Base-by-base conservation (phyloP, 2,113 vertebrate genomes). In the Chrysemys picta region DNA sequence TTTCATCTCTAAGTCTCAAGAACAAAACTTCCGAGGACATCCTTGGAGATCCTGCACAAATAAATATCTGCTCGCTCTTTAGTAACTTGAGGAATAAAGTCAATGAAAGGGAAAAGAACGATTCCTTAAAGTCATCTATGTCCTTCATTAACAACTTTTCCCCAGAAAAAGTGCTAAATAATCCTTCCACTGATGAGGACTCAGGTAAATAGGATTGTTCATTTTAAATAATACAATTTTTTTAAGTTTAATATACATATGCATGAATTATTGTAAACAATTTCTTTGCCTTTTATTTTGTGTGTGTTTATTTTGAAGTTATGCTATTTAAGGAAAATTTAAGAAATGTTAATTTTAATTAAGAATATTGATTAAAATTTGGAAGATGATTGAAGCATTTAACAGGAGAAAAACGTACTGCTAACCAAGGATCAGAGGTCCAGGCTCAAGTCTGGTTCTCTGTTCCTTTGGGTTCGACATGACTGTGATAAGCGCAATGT, bases 1-100 rank as follows among this genome's bases (percentile, higher is more conserved):
- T 97, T 89, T 96, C 98, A 49, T 96, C 98, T 81, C 50, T 95
- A 62, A 93, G 96, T 91, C 85, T 92, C 80, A 95, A 92, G 89
- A 96, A 89, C 54, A 96, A 94, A 86, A 65, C 84, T 83, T 75
- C 75, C 16, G 96, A 96, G 91, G 93, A 53, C 65, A 81, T 54
- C 10, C 27, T 93, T 22, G 90, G 72, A 85, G 96, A 89, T 72
- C 81, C 93, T 75, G 88, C 80, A 79, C 96, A 87, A 25, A 97
- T 89, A 49, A 90, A 89, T 81, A 22, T 97, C 29, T 91, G 93
- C 75, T 93, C 82, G 0, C 49, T 97, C 42, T 96, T 97, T 2
- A 69, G 59, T 16, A 97, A 82, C 49, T n/a, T 96, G 50, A 94
- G 89, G 59, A 97, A 84, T 82, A 97, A 95, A 87, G 54, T 21